Evolutionary conservation across 2,113 vertebrate genomes (phyloP).

Genomic region (Empidonax traillii): DNA sequence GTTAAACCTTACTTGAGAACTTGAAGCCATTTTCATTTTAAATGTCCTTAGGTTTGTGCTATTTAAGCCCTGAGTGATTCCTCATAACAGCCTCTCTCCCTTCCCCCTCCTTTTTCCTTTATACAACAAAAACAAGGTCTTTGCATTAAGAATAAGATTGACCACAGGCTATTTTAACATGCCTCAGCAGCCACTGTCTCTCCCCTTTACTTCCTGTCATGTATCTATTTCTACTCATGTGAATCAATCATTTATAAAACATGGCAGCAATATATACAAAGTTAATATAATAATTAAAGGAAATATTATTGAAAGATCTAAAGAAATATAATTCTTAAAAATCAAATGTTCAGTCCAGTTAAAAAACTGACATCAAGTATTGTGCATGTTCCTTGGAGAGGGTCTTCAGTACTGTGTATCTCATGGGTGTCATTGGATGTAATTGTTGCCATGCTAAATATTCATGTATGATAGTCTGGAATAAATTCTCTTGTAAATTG

Average conservation of each 20-base stretch:
- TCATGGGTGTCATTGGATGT: constrained; percentile 71
- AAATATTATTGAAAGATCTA: background rate
- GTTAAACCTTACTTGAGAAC: background rate
- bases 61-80: constrained; percentile 19
- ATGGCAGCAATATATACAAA: background rate
- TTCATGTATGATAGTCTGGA: constrained; percentile 75
- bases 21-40: background rate
- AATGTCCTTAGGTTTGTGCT: constrained; percentile 15
- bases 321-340: constrained; percentile 15
- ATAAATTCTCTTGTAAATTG: constrained; percentile 73
- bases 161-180: constrained; percentile 66
- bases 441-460: constrained; percentile 76
- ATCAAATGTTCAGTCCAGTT: constrained; percentile 31
- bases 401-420: constrained; percentile 26
- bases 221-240: constrained; percentile 50
- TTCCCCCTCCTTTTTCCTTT: constrained; percentile 36
- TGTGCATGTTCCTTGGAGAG: constrained; percentile 35
- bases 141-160: constrained; percentile 65
- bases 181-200: constrained; percentile 38
- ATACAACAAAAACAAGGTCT: constrained; percentile 61
- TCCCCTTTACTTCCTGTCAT: constrained; percentile 52
- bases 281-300: constrained; percentile 22
- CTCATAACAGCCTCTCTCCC: background rate
- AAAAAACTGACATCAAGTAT: background rate
- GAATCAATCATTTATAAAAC: constrained; percentile 53